Evolutionary conservation across 2,888 invertebrate genomes (phyloP).

Genomic region (Acanthosepion pharaonis): DNA sequence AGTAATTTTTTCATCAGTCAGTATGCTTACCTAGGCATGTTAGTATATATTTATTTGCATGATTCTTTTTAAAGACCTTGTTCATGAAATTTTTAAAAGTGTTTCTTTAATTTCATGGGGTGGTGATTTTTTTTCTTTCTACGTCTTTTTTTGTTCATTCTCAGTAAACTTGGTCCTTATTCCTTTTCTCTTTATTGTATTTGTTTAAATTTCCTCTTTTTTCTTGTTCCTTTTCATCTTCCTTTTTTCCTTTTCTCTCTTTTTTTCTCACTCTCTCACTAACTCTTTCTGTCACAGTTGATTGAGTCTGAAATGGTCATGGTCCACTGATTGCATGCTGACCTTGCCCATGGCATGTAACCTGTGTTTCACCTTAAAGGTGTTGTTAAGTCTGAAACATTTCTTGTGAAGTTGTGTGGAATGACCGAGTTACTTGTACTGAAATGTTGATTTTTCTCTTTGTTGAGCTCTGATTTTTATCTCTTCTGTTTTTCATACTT

Average conservation of each 20-base stretch:
- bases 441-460: background rate
- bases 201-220: background rate
- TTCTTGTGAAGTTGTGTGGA: background rate
- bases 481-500: background rate
- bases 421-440: background rate
- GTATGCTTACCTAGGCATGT: slow-evolving; percentile 7
- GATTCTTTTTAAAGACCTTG: background rate
- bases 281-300: background rate
- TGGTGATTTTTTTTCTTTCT: background rate
- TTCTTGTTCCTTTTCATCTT: background rate
- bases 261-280: background rate
- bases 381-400: background rate
- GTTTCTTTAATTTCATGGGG: background rate
- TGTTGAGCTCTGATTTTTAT: background rate
- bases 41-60: background rate
- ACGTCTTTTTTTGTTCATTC: background rate
- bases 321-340: slow-evolving; percentile 15
- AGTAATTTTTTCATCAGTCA: background rate
- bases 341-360: background rate
- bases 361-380: background rate
- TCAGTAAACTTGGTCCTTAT: background rate
- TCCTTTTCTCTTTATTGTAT: background rate
- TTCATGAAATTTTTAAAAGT: background rate
- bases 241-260: background rate
- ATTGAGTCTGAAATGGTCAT: background rate